These are phyloP conservation scores for Drosophila mercatorum DNA, from an alignment of 2,888 invertebrate genomes.

Conservation along the genomic window DNA sequence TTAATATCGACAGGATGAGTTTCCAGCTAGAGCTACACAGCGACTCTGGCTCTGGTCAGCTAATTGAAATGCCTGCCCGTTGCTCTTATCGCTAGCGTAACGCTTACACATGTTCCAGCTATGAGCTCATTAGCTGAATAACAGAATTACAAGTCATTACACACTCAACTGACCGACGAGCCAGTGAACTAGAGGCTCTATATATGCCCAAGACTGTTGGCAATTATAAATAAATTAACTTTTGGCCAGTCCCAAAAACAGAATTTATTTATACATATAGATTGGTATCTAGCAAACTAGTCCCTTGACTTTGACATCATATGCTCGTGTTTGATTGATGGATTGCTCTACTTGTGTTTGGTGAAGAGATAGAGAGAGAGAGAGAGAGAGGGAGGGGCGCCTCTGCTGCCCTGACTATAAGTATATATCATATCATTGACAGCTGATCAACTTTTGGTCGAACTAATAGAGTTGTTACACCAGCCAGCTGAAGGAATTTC, in stretches of 20 bases:
- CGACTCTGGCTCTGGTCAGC: constrained; percentile 6
- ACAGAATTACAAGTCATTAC: constrained; percentile 83
- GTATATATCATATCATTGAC: constrained; percentile 68
- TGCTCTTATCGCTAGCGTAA: constrained; percentile 71
- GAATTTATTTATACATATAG: constrained; percentile 5
- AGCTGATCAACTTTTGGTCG: constrained; percentile 49
- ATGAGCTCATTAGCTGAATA: constrained; percentile 78
- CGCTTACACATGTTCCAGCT: constrained; percentile 61
- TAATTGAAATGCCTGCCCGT: constrained; percentile 68
- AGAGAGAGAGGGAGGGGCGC: background rate
- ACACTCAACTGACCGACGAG: constrained; percentile 41
- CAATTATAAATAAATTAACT: constrained; percentile 80
- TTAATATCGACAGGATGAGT: constrained; percentile 79
- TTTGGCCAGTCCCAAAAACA: constrained; percentile 58
- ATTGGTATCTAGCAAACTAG: constrained; percentile 58
- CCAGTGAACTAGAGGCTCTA: background rate
- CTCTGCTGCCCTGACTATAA: background rate
- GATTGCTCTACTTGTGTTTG: constrained; percentile 26
- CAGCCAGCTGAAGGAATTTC: constrained; percentile 5
- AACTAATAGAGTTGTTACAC: constrained; percentile 50
- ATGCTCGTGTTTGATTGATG: constrained; percentile 74
- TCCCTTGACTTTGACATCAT: constrained; percentile 32
- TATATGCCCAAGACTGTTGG: constrained; percentile 4
- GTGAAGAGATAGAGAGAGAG: background rate
- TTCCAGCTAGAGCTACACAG: constrained; percentile 9